Conservation (phyloP, 1,140 invertebrate species). For the Chionoecetes opilio region DNA sequence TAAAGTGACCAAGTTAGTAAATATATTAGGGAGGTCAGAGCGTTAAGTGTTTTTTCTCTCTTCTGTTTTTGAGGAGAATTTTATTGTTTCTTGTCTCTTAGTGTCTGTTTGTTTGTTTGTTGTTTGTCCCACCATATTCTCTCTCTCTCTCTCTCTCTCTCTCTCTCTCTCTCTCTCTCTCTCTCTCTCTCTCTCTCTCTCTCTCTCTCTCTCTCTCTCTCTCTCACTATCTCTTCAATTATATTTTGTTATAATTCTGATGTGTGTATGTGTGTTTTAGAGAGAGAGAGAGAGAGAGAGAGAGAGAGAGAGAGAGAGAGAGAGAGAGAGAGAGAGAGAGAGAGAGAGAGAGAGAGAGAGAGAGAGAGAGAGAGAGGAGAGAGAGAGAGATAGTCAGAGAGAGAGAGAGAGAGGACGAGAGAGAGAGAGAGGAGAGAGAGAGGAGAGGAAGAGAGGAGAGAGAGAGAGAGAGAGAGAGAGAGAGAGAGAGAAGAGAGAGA, state of each 20-base stretch:
- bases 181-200: background rate
- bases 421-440: background rate
- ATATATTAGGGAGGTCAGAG: no score
- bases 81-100: no score
- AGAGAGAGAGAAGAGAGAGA: background rate
- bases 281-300: background rate
- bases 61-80: no score
- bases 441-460: background rate
- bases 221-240: background rate
- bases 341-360: background rate
- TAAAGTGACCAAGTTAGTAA: no score
- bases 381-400: no score
- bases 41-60: no score
- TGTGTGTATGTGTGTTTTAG: background rate
- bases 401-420: background rate
- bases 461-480: background rate
- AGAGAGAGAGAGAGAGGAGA: background rate
- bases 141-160: no score
- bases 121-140: no score
- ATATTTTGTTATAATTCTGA: background rate
- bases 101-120: no score
- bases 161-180: no score
- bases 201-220: background rate
- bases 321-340: background rate
- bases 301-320: background rate